Evolutionary conservation across 2,113 vertebrate genomes (phyloP).

Genomic region (Gallinago media): DNA sequence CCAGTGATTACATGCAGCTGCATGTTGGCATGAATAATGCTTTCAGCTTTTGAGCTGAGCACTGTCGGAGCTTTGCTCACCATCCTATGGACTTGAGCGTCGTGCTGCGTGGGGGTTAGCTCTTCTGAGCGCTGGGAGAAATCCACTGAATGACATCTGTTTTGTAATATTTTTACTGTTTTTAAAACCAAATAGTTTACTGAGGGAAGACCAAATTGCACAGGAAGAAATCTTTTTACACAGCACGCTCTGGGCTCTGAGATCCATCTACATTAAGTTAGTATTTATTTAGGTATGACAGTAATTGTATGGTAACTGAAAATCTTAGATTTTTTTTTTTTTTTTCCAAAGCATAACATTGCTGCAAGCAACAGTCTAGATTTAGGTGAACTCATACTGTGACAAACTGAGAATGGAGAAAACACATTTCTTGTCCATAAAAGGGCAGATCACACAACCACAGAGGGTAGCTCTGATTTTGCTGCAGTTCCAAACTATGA

Average conservation of each 20-base stretch:
- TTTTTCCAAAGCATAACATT: constrained; percentile 5
- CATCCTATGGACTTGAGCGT: neutral
- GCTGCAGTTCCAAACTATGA: constrained; percentile 44
- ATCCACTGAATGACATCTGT: neutral
- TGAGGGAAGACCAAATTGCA: neutral
- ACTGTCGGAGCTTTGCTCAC: neutral
- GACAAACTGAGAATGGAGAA: constrained; percentile 69
- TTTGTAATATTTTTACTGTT: constrained; percentile 14
- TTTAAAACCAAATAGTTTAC: neutral
- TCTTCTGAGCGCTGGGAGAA: neutral
- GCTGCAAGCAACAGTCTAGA: constrained; percentile 54
- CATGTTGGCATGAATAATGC: constrained; percentile 39
- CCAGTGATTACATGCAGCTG: constrained; percentile 25
- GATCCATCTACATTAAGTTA: neutral
- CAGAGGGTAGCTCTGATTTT: constrained; percentile 54
- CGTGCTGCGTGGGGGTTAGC: neutral
- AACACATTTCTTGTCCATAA: constrained; percentile 76
- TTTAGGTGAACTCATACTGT: constrained; percentile 65
- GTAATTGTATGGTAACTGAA: constrained; percentile 13
- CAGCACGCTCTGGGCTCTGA: neutral
- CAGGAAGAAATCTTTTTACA: neutral
- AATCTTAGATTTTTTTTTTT: neutral
- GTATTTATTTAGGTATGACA: constrained; percentile 38
- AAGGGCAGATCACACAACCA: constrained; percentile 62
- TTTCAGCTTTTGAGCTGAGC: neutral